A percentile compares a stretch with the other conserved stretches of the same genome.
phyloP scores from a whole-genome alignment of 2,888 invertebrate species.

The Perdita meconis region DNA sequence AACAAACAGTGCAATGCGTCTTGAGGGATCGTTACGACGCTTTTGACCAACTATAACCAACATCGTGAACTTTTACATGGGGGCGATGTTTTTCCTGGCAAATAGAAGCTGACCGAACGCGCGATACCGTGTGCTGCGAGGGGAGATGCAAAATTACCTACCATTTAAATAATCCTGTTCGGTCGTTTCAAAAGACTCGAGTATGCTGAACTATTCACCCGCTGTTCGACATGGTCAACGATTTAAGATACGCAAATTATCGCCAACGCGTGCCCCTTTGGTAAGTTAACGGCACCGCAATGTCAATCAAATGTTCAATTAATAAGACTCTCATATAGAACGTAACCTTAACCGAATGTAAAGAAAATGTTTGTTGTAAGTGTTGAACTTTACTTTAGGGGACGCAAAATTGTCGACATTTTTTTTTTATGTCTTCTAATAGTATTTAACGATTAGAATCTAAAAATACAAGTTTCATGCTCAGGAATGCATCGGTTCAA shows the following conservation, averaged over 20 bases:
- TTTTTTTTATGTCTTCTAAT: no score
- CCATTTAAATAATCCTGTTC: neutral
- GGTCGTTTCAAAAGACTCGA: constrained; percentile 24
- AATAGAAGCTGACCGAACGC: constrained; percentile 15
- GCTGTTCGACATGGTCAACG: constrained; percentile 71
- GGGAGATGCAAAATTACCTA: constrained; percentile 26
- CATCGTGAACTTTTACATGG: constrained; percentile 44
- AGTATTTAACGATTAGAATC: no score
- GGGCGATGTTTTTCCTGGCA: constrained; percentile 35
- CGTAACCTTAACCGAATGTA: no score
- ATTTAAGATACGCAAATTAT: constrained; percentile 74
- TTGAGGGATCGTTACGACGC: constrained; percentile 12
- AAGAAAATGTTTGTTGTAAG: no score
- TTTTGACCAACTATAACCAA: constrained; percentile 29
- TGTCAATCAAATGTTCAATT: neutral
- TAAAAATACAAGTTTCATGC: no score
- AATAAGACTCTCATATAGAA: no score
- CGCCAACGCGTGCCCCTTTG: constrained; percentile 70
- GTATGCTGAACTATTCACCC: constrained; percentile 44
- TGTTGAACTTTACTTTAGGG: no score
- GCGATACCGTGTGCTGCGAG: neutral
- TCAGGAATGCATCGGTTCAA: no score
- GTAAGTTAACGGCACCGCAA: constrained; percentile 59
- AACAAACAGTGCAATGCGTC: constrained; percentile 19
- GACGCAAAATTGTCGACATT: no score